Conservation (phyloP, 2,797 vertebrate genomes). For the Lemur catta region DNA sequence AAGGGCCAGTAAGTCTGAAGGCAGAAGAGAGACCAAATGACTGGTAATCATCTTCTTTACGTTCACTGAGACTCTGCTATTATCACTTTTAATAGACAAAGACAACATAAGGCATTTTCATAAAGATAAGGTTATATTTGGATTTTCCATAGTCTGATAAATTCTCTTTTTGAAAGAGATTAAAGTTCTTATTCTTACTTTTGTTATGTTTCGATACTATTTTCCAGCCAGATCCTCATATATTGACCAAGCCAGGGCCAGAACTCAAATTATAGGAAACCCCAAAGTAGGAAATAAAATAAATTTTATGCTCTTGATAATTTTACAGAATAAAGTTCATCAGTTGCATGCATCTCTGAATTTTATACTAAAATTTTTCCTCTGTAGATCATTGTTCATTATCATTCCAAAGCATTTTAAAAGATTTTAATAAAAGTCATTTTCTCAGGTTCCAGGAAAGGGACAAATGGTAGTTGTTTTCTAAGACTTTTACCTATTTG, state of each 20-base stretch:
- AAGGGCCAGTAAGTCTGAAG: background rate
- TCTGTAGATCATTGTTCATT: background rate
- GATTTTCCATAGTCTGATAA: background rate
- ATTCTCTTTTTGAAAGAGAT: background rate
- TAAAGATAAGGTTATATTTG: background rate
- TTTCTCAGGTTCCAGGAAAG: background rate
- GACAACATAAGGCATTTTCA: background rate
- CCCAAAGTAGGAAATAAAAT: background rate
- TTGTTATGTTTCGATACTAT: background rate
- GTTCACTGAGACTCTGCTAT: background rate
- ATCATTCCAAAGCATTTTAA: conserved; percentile 5
- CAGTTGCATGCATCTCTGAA: background rate
- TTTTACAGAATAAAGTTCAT: conserved; percentile 23
- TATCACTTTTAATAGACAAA: background rate
- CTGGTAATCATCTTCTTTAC: background rate
- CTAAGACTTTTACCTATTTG: background rate
- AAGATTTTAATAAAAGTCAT: background rate
- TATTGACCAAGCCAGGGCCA: background rate
- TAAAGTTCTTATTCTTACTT: background rate
- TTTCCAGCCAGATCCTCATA: background rate
- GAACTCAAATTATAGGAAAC: background rate
- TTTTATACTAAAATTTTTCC: background rate
- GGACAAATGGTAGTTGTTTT: background rate
- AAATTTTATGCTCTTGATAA: background rate
- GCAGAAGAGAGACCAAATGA: background rate